These are phyloP conservation scores for Otolemur crassicaudatus DNA, from an alignment of 2,797 vertebrate genomes.

Conservation along the genomic window DNA sequence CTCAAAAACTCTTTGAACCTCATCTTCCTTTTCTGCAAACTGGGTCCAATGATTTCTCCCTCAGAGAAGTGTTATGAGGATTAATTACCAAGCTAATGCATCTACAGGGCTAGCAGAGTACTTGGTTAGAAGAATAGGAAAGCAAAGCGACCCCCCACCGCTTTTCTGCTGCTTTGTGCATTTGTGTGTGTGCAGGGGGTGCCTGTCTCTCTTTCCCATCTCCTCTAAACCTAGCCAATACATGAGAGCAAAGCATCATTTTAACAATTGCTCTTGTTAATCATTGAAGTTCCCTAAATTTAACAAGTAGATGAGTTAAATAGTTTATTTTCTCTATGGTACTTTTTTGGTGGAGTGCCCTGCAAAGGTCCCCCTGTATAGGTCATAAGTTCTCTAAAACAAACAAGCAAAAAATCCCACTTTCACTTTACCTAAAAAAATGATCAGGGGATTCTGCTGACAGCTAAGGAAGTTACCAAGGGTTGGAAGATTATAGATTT, in stretches of 20 bases:
- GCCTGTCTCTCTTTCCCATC: background rate
- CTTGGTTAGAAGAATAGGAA: background rate
- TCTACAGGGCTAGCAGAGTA: background rate
- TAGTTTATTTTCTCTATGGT: background rate
- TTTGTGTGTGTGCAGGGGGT: background rate
- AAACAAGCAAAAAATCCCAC: background rate
- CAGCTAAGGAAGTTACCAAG: background rate
- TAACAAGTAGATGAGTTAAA: background rate
- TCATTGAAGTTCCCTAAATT: background rate
- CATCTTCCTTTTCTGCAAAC: background rate
- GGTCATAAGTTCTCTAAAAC: background rate
- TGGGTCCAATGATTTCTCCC: background rate
- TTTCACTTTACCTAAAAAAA: constrained; percentile 4
- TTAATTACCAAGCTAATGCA: background rate
- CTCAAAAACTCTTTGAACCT: background rate
- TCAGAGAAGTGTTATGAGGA: background rate
- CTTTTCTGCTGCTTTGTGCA: background rate
- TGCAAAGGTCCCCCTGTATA: background rate
- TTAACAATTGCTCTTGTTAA: constrained; percentile 31
- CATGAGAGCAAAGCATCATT: background rate
- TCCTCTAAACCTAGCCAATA: background rate
- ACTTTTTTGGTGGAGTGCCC: background rate
- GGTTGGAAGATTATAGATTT: background rate
- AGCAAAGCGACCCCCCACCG: background rate
- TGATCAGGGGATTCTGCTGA: background rate